A percentile compares a stretch with the other conserved stretches of the same genome.
Evolutionary conservation across 2,888 invertebrate species (phyloP).

Genomic region (Ypsolopha sequella): DNA sequence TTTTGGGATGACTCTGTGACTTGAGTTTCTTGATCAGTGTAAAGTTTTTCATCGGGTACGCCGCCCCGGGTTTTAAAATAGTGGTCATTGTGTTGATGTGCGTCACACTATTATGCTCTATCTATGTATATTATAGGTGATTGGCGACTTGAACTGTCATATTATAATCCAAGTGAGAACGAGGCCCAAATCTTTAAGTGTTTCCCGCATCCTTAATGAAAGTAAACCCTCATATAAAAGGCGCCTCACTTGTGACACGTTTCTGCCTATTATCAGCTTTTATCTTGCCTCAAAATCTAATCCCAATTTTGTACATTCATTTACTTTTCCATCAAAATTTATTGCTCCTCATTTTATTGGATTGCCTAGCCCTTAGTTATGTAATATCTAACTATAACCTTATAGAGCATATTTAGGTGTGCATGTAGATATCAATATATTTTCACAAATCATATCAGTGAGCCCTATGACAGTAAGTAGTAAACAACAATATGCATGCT

Average conservation of each 20-base stretch:
- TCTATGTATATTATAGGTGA: slow-evolving; percentile 37
- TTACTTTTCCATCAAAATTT: background rate
- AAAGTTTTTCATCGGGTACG: slow-evolving; percentile 27
- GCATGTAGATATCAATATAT: background rate
- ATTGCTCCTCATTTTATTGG: too few species aligned
- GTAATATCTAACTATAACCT: too few species aligned
- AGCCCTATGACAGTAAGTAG: background rate
- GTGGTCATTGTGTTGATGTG: slow-evolving; percentile 65
- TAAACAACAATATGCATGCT: background rate
- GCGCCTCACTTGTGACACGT: slow-evolving; percentile 70
- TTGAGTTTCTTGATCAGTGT: slow-evolving; percentile 16
- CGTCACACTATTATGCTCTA: slow-evolving; percentile 67
- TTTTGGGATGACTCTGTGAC: background rate
- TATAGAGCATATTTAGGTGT: background rate
- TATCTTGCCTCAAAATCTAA: background rate
- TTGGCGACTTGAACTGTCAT: slow-evolving; percentile 44
- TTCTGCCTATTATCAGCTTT: slow-evolving; percentile 11
- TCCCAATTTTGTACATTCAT: background rate
- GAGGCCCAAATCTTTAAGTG: slow-evolving; percentile 22
- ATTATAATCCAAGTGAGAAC: slow-evolving; percentile 58
- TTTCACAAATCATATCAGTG: background rate
- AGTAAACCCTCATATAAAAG: slow-evolving; percentile 39
- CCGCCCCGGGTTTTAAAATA: slow-evolving; percentile 46
- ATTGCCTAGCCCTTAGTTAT: too few species aligned
- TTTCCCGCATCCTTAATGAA: slow-evolving; percentile 20